phyloP scores from a whole-genome alignment of 2,888 invertebrate genomes.

The Orthosia gracilis region DNA sequence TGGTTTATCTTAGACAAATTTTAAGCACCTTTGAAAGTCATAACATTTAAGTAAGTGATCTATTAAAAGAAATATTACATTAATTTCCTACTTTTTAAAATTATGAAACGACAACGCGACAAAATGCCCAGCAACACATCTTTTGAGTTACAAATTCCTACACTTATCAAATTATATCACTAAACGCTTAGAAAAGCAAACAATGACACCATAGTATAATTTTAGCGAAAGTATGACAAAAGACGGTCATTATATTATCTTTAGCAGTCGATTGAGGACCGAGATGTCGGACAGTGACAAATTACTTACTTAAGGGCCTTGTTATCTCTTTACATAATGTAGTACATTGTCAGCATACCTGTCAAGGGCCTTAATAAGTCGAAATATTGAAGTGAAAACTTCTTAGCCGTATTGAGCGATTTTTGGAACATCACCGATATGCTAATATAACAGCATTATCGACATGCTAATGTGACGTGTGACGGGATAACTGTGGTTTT shows the following conservation, averaged over 20 bases:
- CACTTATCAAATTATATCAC: constrained; percentile 12
- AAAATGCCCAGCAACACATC: background rate
- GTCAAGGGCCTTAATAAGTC: background rate
- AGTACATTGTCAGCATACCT: background rate
- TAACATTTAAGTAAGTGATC: too few relatives aligned
- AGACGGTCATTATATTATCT: constrained; percentile 4
- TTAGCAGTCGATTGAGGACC: background rate
- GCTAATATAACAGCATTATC: too few relatives aligned
- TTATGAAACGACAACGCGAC: background rate
- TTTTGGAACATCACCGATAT: too few relatives aligned
- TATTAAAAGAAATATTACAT: too few relatives aligned
- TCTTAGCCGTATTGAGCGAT: too few relatives aligned
- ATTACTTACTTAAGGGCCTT: background rate
- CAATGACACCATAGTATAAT: constrained; percentile 4
- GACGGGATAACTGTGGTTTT: too few relatives aligned
- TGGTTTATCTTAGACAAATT: background rate
- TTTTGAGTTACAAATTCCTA: constrained; percentile 2
- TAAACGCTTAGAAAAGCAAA: constrained; percentile 12
- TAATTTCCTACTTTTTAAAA: background rate
- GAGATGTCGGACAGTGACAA: constrained; percentile 1
- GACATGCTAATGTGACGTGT: too few relatives aligned
- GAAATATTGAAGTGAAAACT: too few relatives aligned
- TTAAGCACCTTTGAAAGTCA: background rate
- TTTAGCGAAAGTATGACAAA: constrained; percentile 2
- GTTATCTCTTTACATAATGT: constrained; percentile 6